Evolutionary conservation across 2,113 vertebrate species (phyloP).

Genomic region (Ifrita kowaldi): DNA sequence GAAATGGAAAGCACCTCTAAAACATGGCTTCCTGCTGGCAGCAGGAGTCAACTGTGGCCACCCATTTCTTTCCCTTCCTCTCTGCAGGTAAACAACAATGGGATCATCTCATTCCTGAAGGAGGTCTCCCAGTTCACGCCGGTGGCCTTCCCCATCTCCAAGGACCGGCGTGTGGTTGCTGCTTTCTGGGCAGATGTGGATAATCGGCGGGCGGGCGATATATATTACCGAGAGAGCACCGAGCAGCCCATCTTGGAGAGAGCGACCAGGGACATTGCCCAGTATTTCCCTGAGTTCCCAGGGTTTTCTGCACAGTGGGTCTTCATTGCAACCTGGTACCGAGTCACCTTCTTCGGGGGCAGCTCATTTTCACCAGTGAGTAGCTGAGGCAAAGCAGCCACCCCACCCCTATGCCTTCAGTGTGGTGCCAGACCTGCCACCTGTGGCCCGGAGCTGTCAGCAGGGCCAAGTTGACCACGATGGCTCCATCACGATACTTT

Average conservation of each 20-base stretch:
- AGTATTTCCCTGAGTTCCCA: constrained; percentile 85
- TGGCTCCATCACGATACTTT: accelerated
- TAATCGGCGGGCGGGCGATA: constrained; percentile 85
- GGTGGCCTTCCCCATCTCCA: constrained; percentile 94
- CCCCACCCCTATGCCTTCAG: neutral
- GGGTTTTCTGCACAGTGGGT: constrained; percentile 86
- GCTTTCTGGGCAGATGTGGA: constrained; percentile 98
- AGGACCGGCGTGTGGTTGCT: constrained; percentile 90
- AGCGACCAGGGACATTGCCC: constrained; percentile 78
- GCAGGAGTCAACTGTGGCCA: neutral
- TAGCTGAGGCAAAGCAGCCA: neutral
- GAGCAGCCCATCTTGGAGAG: constrained; percentile 75
- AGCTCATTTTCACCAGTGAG: constrained; percentile 86
- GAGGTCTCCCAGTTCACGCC: constrained; percentile 98
- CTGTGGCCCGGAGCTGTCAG: accelerated
- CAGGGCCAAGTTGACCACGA: accelerated
- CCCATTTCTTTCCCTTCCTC: neutral
- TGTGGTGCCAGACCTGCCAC: accelerated
- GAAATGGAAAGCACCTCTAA: neutral
- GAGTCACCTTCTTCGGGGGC: constrained; percentile 95
- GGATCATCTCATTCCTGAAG: constrained; percentile 93
- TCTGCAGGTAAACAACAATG: constrained; percentile 94
- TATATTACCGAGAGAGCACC: constrained; percentile 88
- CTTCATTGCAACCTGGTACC: constrained; percentile 90
- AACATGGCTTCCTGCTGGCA: neutral